Evolutionary conservation across 2,888 invertebrate species (phyloP).

Genomic region (Agonopterix arenella): DNA sequence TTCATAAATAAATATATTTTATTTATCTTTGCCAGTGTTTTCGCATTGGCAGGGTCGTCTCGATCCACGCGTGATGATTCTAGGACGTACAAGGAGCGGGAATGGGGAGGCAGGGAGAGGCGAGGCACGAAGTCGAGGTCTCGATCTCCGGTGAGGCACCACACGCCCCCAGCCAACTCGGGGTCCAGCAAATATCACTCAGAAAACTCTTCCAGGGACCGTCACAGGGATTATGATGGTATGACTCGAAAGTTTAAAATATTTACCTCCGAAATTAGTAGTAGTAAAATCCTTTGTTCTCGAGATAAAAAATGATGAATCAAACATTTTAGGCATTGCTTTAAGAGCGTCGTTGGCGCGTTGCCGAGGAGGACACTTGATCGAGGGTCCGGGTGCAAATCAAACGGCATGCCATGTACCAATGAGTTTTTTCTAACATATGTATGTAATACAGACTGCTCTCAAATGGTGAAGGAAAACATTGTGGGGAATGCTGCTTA

Average conservation of each 20-base stretch:
- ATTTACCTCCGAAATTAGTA: too few relatives aligned
- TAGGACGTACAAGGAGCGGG: conserved; percentile 46
- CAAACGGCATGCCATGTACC: too few relatives aligned
- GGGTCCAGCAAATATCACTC: conserved; percentile 18
- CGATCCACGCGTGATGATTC: conserved; percentile 76
- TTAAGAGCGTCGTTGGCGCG: too few relatives aligned
- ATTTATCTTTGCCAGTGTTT: conserved; percentile 85
- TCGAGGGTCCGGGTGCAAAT: too few relatives aligned
- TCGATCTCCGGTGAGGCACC: conserved; percentile 37
- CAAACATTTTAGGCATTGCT: too few relatives aligned
- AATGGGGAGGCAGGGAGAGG: conserved; percentile 26
- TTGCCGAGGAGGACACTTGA: too few relatives aligned
- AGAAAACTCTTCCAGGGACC: conserved; percentile 25
- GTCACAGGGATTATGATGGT: conserved; percentile 33
- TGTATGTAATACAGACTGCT: too few relatives aligned
- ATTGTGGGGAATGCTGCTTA: too few relatives aligned
- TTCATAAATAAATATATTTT: conserved; percentile 52
- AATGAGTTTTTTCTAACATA: too few relatives aligned
- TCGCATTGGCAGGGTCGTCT: conserved; percentile 84
- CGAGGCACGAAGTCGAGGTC: conserved; percentile 36
- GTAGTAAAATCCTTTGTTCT: too few relatives aligned
- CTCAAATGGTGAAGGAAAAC: too few relatives aligned
- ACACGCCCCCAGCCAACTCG: conserved; percentile 22
- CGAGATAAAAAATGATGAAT: too few relatives aligned
- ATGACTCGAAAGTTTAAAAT: background rate